Percentiles rank a stretch among this genome's conserved stretches.
Conservation (phyloP, 2,113 vertebrate genomes). For the Myrmecobius fasciatus region DNA sequence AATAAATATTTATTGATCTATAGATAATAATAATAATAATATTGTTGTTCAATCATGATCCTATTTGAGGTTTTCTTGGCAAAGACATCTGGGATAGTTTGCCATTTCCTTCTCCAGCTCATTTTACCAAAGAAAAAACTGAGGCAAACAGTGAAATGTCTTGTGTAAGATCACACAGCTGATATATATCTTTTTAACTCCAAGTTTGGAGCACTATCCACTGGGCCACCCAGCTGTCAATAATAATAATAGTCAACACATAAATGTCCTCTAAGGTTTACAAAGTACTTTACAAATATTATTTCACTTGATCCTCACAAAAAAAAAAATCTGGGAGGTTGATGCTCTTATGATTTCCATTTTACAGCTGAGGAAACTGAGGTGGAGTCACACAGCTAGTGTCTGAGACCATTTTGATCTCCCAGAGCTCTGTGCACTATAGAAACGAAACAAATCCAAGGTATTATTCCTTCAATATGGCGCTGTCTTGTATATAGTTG, state of each 20-base stretch:
- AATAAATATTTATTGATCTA: background rate
- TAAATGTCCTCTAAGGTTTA: background rate
- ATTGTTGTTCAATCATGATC: background rate
- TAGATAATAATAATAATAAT: background rate
- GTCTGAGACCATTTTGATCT: background rate
- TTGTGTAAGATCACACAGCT: background rate
- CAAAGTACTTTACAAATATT: background rate
- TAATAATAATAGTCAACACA: background rate
- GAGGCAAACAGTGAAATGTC: background rate
- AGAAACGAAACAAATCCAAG: background rate
- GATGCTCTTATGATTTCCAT: background rate
- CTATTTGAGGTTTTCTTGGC: background rate
- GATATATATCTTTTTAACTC: background rate
- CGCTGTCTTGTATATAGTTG: background rate
- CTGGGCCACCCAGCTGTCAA: background rate
- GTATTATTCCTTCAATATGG: background rate
- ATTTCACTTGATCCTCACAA: background rate
- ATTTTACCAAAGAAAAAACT: background rate
- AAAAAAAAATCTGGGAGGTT: background rate
- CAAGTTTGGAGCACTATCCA: background rate
- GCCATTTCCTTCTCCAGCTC: background rate
- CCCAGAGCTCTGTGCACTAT: background rate
- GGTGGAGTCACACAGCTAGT: background rate
- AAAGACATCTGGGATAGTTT: background rate
- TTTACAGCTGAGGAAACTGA: background rate